These are phyloP conservation scores for Cynopterus sphinx DNA, from an alignment of 2,797 vertebrate genomes.

Conservation along the genomic window DNA sequence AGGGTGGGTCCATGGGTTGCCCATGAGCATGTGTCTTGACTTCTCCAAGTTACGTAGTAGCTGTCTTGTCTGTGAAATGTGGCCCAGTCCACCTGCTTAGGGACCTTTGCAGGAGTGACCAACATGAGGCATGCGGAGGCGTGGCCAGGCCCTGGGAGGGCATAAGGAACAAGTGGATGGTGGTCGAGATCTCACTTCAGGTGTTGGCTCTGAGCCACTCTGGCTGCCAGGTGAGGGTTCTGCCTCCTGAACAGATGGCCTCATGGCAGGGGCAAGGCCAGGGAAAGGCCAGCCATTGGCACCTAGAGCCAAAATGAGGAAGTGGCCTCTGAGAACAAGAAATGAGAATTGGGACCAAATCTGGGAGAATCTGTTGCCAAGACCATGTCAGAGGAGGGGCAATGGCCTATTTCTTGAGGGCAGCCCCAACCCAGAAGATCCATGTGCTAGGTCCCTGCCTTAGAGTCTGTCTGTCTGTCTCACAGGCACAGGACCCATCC, in stretches of 20 bases:
- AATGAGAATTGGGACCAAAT: background rate
- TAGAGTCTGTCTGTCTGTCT: background rate
- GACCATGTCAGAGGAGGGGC: background rate
- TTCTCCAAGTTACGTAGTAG: background rate
- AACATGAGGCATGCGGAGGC: background rate
- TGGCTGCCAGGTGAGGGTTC: background rate
- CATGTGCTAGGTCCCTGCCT: background rate
- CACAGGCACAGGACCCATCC: background rate
- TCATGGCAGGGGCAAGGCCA: background rate
- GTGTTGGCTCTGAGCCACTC: background rate
- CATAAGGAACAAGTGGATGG: rapidly evolving
- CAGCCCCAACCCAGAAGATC: background rate
- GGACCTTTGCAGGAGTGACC: rapidly evolving
- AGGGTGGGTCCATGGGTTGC: rapidly evolving
- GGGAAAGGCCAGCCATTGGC: background rate
- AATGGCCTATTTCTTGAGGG: background rate
- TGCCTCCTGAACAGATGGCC: background rate
- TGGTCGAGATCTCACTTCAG: background rate
- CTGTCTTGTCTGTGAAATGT: background rate
- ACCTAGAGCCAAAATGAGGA: background rate
- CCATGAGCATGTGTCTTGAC: rapidly evolving
- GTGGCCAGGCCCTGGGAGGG: background rate
- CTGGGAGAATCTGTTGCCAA: background rate
- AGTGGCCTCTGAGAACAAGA: background rate
- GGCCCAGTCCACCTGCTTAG: background rate